Conservation (phyloP, 2,113 vertebrate genomes). For the Malurus alboscapulatus region DNA sequence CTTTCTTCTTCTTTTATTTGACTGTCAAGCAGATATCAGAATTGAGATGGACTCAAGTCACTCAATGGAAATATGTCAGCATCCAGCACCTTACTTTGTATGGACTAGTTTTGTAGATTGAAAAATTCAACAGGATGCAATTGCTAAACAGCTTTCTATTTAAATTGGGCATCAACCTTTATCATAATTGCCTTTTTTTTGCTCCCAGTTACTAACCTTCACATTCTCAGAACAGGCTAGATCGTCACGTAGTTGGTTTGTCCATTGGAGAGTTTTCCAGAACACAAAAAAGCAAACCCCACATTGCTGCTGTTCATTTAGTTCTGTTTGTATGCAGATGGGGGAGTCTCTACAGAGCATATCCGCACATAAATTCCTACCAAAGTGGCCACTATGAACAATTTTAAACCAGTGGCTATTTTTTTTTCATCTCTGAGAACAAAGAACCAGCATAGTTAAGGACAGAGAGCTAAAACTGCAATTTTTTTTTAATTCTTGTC, state of each 20-base stretch:
- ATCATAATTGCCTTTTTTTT: background rate
- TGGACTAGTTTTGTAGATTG: background rate
- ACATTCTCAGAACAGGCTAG: background rate
- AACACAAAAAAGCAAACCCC: background rate
- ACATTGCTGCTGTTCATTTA: background rate
- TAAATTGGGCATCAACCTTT: background rate
- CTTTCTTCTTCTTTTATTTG: background rate
- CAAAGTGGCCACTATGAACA: background rate
- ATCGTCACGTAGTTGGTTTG: background rate
- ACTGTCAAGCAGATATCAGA: constrained; percentile 10
- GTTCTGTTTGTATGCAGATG: background rate
- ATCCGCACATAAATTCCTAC: background rate
- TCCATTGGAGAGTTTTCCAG: background rate
- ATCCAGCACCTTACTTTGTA: background rate
- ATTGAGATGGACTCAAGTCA: background rate
- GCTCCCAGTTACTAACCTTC: background rate
- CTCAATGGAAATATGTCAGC: background rate
- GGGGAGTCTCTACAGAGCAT: background rate
- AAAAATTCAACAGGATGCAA: background rate
- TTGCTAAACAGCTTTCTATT: constrained; percentile 4
- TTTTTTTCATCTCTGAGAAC: background rate
- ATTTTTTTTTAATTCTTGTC: background rate
- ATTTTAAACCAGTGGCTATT: background rate
- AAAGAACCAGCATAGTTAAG: background rate
- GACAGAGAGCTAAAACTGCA: background rate